These are phyloP conservation scores for Selenia dentaria DNA, from an alignment of 2,888 invertebrate species.

Conservation along the genomic window DNA sequence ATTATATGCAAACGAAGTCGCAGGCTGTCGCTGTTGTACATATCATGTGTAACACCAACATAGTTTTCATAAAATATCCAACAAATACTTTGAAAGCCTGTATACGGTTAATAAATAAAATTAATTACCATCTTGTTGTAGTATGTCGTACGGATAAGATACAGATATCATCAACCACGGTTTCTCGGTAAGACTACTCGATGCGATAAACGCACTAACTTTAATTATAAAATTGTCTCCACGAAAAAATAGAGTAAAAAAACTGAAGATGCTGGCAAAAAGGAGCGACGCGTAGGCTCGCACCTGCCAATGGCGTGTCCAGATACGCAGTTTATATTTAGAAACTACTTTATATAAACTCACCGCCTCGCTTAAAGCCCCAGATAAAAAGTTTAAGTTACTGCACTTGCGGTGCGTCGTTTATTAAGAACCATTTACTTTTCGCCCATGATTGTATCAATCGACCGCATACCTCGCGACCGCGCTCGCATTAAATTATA, in stretches of 20 bases:
- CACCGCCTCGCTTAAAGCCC: constrained; percentile 75
- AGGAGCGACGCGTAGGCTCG: constrained; percentile 67
- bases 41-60: too few species aligned
- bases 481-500: constrained; percentile 47
- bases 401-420: constrained; percentile 69
- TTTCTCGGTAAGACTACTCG: constrained; percentile 56
- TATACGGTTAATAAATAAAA: constrained; percentile 47
- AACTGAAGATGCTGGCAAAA: constrained; percentile 58
- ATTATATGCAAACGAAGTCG: too few species aligned
- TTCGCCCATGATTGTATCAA: constrained; percentile 77
- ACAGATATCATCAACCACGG: constrained; percentile 59
- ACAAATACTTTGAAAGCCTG: constrained; percentile 1
- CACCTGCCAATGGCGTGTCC: constrained; percentile 81
- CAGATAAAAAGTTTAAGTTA: constrained; percentile 77
- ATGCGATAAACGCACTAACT: constrained; percentile 65
- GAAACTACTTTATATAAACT: constrained; percentile 82
- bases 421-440: constrained; percentile 79
- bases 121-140: constrained; percentile 53
- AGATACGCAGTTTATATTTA: constrained; percentile 82
- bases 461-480: constrained; percentile 55
- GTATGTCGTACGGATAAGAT: constrained; percentile 51
- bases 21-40: too few species aligned
- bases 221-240: constrained; percentile 80
- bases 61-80: constrained; percentile 8
- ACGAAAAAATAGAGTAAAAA: constrained; percentile 59